Percentiles rank a stretch among this genome's conserved stretches.
These are phyloP conservation scores for Lethenteron reissneri DNA, from an alignment of 2,113 vertebrate species.

Conservation along the genomic window DNA sequence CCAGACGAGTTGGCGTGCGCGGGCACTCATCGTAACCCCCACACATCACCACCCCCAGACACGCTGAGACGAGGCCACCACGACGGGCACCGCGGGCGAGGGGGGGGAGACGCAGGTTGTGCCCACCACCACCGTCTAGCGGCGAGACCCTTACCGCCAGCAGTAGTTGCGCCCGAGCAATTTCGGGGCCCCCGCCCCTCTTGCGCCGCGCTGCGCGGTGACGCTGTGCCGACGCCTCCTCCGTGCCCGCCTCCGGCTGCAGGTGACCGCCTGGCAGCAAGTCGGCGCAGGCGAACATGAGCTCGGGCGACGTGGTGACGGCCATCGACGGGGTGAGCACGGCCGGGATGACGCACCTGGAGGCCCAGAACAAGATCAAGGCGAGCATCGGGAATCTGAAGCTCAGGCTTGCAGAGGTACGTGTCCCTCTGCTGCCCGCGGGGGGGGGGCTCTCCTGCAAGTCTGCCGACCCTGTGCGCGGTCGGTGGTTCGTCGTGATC, in stretches of 20 bases:
- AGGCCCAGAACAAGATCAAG: slow-evolving; percentile 98
- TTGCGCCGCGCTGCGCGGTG: neutral
- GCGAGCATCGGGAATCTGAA: slow-evolving; percentile 51
- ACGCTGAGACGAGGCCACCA: neutral
- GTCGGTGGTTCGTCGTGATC: no score
- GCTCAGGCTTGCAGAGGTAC: slow-evolving; percentile 80
- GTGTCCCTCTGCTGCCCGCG: slow-evolving; percentile 11
- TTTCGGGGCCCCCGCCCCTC: neutral
- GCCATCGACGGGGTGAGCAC: slow-evolving; percentile 71
- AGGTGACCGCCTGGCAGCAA: slow-evolving; percentile 73
- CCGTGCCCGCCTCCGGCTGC: slow-evolving; percentile 11
- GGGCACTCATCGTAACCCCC: no score
- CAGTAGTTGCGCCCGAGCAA: neutral
- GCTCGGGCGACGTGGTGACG: slow-evolving; percentile 63
- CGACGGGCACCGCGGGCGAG: neutral
- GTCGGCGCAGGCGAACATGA: slow-evolving; percentile 45
- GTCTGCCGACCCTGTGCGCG: no score
- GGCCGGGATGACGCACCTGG: slow-evolving; percentile 78
- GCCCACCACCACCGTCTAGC: neutral
- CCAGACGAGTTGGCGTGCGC: no score
- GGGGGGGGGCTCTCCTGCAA: no score
- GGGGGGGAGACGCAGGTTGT: neutral
- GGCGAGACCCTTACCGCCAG: neutral
- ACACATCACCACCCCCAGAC: no score
- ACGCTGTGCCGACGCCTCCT: neutral